Evolutionary conservation across 2,113 vertebrate species (phyloP).

Genomic region (Amblyopsis rosae): DNA sequence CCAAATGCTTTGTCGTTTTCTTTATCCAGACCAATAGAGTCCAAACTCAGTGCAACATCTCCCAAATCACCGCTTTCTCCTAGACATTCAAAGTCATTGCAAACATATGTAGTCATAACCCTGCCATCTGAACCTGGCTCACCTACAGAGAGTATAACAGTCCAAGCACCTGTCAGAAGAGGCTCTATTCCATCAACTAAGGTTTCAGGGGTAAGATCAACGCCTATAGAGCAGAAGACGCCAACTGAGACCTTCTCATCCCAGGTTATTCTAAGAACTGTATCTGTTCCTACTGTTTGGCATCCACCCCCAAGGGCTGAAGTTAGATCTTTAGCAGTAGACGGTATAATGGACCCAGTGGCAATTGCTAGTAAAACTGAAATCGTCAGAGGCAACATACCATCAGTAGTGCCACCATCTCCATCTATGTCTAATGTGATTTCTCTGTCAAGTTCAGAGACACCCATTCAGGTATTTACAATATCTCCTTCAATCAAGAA

Average conservation of each 20-base stretch:
- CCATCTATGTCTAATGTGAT: slow-evolving; percentile 24
- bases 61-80: slow-evolving; percentile 94
- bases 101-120: slow-evolving; percentile 97
- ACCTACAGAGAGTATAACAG: slow-evolving; percentile 85
- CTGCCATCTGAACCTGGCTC: slow-evolving; percentile 94
- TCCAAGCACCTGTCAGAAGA: slow-evolving; percentile 77
- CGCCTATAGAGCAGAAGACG: slow-evolving; percentile 67
- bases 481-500: slow-evolving; percentile 67
- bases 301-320: slow-evolving; percentile 37
- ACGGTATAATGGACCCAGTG: slow-evolving; percentile 31
- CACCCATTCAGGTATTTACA: slow-evolving; percentile 44
- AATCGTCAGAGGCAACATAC: slow-evolving; percentile 37
- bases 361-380: slow-evolving; percentile 26
- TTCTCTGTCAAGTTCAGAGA: slow-evolving; percentile 18
- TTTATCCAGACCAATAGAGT: slow-evolving; percentile 83
- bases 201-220: slow-evolving; percentile 57
- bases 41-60: slow-evolving; percentile 80
- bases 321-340: slow-evolving; percentile 19
- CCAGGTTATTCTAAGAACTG: slow-evolving; percentile 53
- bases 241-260: slow-evolving; percentile 48
- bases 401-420: slow-evolving; percentile 24
- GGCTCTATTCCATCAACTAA: slow-evolving; percentile 65
- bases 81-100: slow-evolving; percentile 85
- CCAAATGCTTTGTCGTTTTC: slow-evolving; percentile 86
- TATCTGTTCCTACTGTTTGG: slow-evolving; percentile 60